Evolutionary conservation across 2,113 vertebrate genomes (phyloP), one percentile per base, ranked within the genome.

Genomic region (Ailuropoda melanoleuca): DNA sequence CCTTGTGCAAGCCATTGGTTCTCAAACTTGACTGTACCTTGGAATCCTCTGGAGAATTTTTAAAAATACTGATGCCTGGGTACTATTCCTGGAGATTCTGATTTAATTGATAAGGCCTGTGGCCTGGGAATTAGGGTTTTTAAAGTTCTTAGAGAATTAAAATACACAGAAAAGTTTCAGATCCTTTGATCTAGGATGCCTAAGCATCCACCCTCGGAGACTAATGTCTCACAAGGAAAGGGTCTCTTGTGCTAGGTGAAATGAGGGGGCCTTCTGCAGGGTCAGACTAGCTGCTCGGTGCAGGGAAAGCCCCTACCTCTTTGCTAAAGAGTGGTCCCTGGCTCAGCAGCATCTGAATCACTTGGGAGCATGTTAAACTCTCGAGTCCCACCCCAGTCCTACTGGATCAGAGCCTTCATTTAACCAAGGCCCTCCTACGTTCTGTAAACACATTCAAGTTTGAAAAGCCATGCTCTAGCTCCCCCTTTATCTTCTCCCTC

Each of bases 201-300:
- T 60, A n/a, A n/a, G 12, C 4, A 21, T 68, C 11, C 18, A 37
- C 92, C 18, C 39, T 88, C 8, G 24, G 19, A 90, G 55, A 82
- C 23, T 78, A 72, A 8, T 8, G 23, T 70, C 62, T 78, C 58
- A 13, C 58, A 78, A 66, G 12, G 29, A 86, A 8, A 60, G 21
- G 31, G 43, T 39, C 10, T 53, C 15, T 15, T 56, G 34, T 77
- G 7, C 46, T 8, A 39, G 8, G 11, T 34, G 9, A 18, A 56
- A 10, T 2, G 37, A 39, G n/a, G 1, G 24, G 1, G 0, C 17
- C 19, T 85, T 75, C 6, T 26, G 13, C 4, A 34, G 23, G 17
- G 31, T 46, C 29, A 4, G 62, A 50, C 6, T 37, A n/a, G 26
- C 17, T 37, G 10, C 2, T 9, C 8, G 14, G 24, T 31, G 56